These are phyloP conservation scores for Drosophila mettleri DNA, from an alignment of 2,888 invertebrate genomes.

Conservation along the genomic window DNA sequence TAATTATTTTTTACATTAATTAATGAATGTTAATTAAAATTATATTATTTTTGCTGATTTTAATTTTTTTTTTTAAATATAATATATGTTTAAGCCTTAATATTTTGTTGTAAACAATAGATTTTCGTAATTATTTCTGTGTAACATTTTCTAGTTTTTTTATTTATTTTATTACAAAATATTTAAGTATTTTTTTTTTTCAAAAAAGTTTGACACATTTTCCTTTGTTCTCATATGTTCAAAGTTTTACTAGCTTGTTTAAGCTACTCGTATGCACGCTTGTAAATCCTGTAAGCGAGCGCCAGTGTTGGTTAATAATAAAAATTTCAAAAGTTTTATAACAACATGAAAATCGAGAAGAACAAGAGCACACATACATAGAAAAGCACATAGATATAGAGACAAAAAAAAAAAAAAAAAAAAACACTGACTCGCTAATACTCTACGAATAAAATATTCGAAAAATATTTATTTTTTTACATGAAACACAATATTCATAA, in stretches of 20 bases:
- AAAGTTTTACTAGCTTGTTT: constrained; percentile 15
- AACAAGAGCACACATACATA: neutral
- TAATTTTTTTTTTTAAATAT: neutral
- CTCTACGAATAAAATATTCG: neutral
- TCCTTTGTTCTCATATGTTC: constrained; percentile 2
- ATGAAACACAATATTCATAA: neutral
- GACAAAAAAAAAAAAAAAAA: fast-evolving
- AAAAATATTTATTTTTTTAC: neutral
- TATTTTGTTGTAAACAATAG: too few species aligned
- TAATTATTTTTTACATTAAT: too few species aligned
- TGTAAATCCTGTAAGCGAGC: constrained; percentile 8
- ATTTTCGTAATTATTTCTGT: too few species aligned
- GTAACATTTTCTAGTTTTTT: neutral
- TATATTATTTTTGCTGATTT: neutral
- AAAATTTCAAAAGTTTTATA: constrained; percentile 14
- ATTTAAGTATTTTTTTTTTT: neutral
- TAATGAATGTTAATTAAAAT: neutral
- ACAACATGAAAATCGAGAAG: constrained; percentile 8
- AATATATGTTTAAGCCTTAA: too few species aligned
- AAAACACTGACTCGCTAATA: neutral
- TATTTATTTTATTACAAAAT: neutral
- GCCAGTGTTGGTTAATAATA: constrained; percentile 24
- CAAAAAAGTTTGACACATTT: neutral
- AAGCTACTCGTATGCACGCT: neutral
- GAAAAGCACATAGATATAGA: too few species aligned